These are phyloP conservation scores for Halocynthia roretzi DNA, from an alignment of 23 tunicate genomes.

Conservation along the genomic window DNA sequence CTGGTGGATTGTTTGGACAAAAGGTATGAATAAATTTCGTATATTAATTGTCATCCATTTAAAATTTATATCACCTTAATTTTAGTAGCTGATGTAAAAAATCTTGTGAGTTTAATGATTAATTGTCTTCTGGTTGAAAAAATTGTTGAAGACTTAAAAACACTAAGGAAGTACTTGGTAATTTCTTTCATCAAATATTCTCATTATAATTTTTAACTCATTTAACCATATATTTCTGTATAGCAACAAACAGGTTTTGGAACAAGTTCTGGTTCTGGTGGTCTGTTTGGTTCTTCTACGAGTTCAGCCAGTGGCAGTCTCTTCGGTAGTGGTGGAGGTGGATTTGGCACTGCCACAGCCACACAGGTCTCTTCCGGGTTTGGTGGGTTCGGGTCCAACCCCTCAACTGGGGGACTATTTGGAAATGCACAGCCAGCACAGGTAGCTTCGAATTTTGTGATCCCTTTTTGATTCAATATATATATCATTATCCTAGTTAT, in stretches of 20 bases:
- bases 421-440: neutral
- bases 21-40: neutral
- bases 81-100: too few relatives aligned
- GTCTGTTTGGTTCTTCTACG: constrained; percentile 26
- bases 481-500: too few relatives aligned
- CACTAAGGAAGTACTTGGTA: too few relatives aligned
- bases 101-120: too few relatives aligned
- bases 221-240: neutral
- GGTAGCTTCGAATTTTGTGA: too few relatives aligned
- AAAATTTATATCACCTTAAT: too few relatives aligned
- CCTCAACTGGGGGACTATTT: constrained; percentile 11
- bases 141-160: too few relatives aligned
- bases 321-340: constrained; percentile 8
- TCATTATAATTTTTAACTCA: neutral
- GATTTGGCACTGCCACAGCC: constrained; percentile 37
- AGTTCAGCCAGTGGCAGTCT: constrained; percentile 25
- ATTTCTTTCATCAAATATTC: neutral
- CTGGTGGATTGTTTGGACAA: constrained; percentile 28
- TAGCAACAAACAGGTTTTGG: constrained; percentile 11
- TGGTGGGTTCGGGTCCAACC: too few relatives aligned
- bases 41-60: neutral
- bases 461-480: too few relatives aligned
- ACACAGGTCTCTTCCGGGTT: neutral
- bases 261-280: constrained; percentile 9
- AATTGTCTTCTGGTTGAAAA: too few relatives aligned